Evolutionary conservation across 35 echinoderm and acorn worm genomes (phyloP).

Genomic region (Apostichopus californicus): DNA sequence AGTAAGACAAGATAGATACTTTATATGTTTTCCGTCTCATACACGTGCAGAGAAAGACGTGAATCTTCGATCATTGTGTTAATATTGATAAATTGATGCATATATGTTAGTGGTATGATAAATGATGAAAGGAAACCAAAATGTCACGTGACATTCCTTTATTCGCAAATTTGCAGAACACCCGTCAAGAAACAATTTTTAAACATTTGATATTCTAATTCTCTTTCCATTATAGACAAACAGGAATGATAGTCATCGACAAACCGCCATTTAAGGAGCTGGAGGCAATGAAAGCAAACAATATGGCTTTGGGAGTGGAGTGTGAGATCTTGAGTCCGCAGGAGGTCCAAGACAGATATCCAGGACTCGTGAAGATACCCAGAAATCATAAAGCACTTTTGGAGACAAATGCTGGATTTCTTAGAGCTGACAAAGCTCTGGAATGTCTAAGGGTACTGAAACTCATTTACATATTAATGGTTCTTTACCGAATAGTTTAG

Average conservation of each 20-base stretch:
- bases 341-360: constrained; percentile 1
- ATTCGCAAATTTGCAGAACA: background rate
- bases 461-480: too few relatives aligned
- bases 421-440: constrained; percentile 16
- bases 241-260: background rate
- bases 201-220: background rate
- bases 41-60: too few relatives aligned
- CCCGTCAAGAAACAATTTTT: too few relatives aligned
- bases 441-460: constrained; percentile 10
- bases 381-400: background rate
- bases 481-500: too few relatives aligned
- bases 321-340: background rate
- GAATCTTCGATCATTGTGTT: too few relatives aligned
- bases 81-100: too few relatives aligned
- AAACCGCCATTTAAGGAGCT: constrained; percentile 15
- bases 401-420: background rate
- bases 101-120: too few relatives aligned
- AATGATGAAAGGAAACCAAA: too few relatives aligned
- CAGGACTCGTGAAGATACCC: background rate
- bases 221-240: background rate
- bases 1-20: too few relatives aligned
- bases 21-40: too few relatives aligned
- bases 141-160: background rate
- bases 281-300: background rate
- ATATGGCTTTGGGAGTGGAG: background rate